Evolutionary conservation across 2,888 invertebrate genomes (phyloP).

Genomic region (Oscheius sp.): DNA sequence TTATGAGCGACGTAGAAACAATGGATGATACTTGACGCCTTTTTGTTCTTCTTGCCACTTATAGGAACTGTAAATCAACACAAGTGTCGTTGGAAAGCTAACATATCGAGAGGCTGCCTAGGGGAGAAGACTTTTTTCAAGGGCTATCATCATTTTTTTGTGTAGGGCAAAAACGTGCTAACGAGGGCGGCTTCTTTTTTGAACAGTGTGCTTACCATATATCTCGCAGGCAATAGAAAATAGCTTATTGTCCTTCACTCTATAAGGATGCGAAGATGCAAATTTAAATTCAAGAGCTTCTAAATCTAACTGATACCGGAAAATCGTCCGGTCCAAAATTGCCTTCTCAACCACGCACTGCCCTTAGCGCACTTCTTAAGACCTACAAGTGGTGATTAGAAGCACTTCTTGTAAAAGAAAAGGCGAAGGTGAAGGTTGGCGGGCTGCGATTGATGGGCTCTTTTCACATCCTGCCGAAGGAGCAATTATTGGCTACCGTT

Average conservation of each 20-base stretch:
- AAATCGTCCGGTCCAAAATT: not conserved
- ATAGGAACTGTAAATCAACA: conserved; percentile 13
- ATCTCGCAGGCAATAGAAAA: too few relatives aligned
- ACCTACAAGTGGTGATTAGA: conserved; percentile 32
- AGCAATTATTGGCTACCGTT: conserved; percentile 12
- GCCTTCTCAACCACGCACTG: not conserved
- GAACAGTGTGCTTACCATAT: too few relatives aligned
- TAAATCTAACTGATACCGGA: too few relatives aligned
- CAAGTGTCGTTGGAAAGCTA: conserved; percentile 8
- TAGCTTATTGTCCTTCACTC: too few relatives aligned
- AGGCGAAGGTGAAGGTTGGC: conserved; percentile 27
- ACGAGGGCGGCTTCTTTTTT: not conserved
- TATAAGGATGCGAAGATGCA: too few relatives aligned
- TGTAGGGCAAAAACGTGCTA: too few relatives aligned
- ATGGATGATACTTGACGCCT: conserved; percentile 35
- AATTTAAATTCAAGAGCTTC: too few relatives aligned
- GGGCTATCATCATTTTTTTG: too few relatives aligned
- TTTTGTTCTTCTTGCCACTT: conserved; percentile 27
- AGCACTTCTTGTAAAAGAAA: not conserved
- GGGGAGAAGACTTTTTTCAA: too few relatives aligned
- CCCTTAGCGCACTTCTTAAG: conserved; percentile 7
- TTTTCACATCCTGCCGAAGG: conserved; percentile 34
- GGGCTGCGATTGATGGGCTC: conserved; percentile 25
- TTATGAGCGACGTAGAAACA: conserved; percentile 26
- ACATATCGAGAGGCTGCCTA: not conserved